phyloP scores from a whole-genome alignment of 2,113 vertebrate genomes.

The Crotalus horridus region DNA sequence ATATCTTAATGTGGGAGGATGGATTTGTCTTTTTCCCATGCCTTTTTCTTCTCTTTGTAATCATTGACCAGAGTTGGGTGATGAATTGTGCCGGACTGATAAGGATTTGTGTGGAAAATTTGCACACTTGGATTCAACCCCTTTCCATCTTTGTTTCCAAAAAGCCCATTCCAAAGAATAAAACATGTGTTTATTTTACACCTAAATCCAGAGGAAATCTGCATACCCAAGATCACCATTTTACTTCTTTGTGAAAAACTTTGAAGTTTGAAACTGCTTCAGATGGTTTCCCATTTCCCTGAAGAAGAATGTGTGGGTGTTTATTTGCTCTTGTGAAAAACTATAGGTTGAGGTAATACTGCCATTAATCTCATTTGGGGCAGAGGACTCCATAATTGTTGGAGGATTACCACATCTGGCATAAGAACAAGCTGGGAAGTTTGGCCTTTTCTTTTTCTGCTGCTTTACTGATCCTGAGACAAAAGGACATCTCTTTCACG shows the following conservation, averaged over 20 bases:
- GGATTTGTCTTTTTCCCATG: background rate
- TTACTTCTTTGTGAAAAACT: background rate
- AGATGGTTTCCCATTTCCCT: background rate
- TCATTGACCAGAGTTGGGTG: constrained; percentile 64
- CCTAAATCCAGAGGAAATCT: background rate
- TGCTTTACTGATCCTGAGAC: background rate
- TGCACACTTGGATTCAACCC: constrained; percentile 56
- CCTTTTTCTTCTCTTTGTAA: constrained; percentile 43
- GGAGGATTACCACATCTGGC: background rate
- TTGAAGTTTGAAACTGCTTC: constrained; percentile 12
- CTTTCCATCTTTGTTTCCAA: constrained; percentile 30
- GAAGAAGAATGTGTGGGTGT: background rate
- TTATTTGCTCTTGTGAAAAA: background rate
- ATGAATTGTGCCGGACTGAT: constrained; percentile 48
- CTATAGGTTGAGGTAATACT: background rate
- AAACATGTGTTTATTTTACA: constrained; percentile 37
- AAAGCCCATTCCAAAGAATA: constrained; percentile 31
- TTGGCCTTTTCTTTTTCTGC: background rate
- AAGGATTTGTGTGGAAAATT: constrained; percentile 44
- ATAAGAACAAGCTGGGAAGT: background rate
- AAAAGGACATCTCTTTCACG: background rate
- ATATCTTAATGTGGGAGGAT: constrained; percentile 62
- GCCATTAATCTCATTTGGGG: constrained; percentile 12
- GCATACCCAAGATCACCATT: constrained; percentile 12
- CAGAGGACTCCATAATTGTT: background rate